phyloP scores from a whole-genome alignment of 2,888 invertebrate genomes.

The Epinotia nisella region DNA sequence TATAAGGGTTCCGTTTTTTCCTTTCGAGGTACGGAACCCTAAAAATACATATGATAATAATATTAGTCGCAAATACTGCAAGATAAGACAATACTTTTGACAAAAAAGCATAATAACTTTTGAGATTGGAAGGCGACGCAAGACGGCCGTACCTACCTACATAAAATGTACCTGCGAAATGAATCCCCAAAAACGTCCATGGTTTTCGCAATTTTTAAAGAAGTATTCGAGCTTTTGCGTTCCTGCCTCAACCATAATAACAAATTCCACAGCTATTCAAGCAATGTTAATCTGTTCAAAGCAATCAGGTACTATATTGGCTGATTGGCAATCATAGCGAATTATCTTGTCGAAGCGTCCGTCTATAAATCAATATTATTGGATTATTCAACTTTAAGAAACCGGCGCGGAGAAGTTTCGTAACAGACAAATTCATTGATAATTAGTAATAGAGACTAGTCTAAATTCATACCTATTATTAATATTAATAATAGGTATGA shows the following conservation, averaged over 20 bases:
- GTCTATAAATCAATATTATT: constrained; percentile 42
- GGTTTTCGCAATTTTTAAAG: not conserved
- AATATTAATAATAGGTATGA: too few relatives aligned
- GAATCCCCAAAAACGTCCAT: not conserved
- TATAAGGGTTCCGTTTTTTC: too few relatives aligned
- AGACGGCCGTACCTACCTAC: too few relatives aligned
- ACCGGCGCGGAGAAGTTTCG: constrained; percentile 18
- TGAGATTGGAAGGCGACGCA: not conserved
- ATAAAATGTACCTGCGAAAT: not conserved
- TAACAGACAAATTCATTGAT: constrained; percentile 17
- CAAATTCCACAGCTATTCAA: constrained; percentile 4
- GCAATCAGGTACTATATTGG: constrained; percentile 38
- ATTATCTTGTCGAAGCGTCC: constrained; percentile 41
- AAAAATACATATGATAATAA: too few relatives aligned
- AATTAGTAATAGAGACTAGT: not conserved
- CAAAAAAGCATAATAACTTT: too few relatives aligned
- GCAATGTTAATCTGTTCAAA: constrained; percentile 27
- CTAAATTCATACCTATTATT: not conserved
- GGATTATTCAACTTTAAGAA: constrained; percentile 26
- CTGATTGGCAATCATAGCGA: constrained; percentile 39
- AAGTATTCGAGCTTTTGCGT: not conserved
- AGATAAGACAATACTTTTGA: not conserved
- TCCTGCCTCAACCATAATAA: not conserved
- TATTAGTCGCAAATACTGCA: too few relatives aligned
- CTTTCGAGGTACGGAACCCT: too few relatives aligned